Conservation (phyloP, 2,113 vertebrate genomes). For the Petroica traversi region DNA sequence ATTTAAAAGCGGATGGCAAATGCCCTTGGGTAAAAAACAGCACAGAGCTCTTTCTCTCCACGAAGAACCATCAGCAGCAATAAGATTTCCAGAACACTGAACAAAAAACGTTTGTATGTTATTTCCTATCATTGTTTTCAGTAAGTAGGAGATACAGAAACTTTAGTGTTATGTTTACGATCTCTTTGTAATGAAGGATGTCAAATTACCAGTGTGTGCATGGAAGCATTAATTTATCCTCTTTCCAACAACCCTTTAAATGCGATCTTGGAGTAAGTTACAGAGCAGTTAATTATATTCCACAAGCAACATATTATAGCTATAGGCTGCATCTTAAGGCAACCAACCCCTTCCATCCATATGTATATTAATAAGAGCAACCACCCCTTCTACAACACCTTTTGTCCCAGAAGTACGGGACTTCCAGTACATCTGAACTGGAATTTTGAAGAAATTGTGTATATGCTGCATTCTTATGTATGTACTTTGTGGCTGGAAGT, state of each 20-base stretch:
- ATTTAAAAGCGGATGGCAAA: neutral
- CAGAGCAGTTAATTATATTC: neutral
- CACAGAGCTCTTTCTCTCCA: neutral
- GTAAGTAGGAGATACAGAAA: neutral
- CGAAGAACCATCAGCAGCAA: neutral
- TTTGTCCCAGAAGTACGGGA: neutral
- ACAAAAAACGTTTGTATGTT: neutral
- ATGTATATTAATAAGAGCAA: neutral
- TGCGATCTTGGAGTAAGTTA: neutral
- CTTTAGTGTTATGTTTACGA: neutral
- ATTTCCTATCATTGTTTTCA: neutral
- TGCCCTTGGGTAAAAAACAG: neutral
- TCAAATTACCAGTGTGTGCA: neutral
- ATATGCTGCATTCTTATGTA: neutral
- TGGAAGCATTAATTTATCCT: neutral
- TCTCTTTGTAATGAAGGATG: neutral
- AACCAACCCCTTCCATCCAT: neutral
- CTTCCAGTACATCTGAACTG: neutral
- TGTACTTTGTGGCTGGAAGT: neutral
- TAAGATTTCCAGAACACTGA: neutral
- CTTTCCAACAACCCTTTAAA: neutral
- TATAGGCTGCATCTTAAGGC: neutral
- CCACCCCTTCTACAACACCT: neutral
- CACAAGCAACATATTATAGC: neutral
- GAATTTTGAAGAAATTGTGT: neutral